Percentiles rank a stretch among this genome's conserved stretches.
These are phyloP conservation scores for Acleris literana DNA, from an alignment of 2,888 invertebrate genomes.

Conservation along the genomic window DNA sequence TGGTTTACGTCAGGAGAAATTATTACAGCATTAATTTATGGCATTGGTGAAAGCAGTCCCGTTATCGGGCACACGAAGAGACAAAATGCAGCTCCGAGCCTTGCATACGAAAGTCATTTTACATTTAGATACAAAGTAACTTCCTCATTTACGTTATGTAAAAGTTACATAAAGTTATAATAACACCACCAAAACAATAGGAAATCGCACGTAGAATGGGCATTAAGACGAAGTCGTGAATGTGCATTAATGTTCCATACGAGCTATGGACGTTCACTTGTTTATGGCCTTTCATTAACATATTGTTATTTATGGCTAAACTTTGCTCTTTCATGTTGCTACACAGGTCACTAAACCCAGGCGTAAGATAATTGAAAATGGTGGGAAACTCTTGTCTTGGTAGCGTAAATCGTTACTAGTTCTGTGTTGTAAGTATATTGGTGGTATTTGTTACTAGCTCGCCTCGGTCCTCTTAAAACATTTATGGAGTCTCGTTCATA, in stretches of 20 bases:
- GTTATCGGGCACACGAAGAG: conserved; percentile 34
- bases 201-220: conserved; percentile 39
- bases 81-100: conserved; percentile 28
- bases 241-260: conserved; percentile 13
- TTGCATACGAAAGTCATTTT: conserved; percentile 38
- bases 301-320: conserved; percentile 3
- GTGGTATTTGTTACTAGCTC: too few relatives aligned
- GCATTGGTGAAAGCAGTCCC: conserved; percentile 26
- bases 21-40: conserved; percentile 36
- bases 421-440: too few relatives aligned
- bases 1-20: conserved; percentile 33
- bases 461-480: too few relatives aligned
- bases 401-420: too few relatives aligned
- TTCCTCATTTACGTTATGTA: conserved; percentile 54
- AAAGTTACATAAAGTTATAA: conserved; percentile 50
- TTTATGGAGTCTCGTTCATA: background rate
- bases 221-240: conserved; percentile 25
- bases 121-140: conserved; percentile 45
- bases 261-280: conserved; percentile 28
- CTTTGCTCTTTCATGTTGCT: conserved; percentile 5
- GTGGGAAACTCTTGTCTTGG: too few relatives aligned
- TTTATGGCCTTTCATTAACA: conserved; percentile 32
- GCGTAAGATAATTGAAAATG: too few relatives aligned
- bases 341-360: background rate
- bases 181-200: conserved; percentile 41